phyloP scores from a whole-genome alignment of 2,888 invertebrate genomes.

The Drosophila niveifrons region DNA sequence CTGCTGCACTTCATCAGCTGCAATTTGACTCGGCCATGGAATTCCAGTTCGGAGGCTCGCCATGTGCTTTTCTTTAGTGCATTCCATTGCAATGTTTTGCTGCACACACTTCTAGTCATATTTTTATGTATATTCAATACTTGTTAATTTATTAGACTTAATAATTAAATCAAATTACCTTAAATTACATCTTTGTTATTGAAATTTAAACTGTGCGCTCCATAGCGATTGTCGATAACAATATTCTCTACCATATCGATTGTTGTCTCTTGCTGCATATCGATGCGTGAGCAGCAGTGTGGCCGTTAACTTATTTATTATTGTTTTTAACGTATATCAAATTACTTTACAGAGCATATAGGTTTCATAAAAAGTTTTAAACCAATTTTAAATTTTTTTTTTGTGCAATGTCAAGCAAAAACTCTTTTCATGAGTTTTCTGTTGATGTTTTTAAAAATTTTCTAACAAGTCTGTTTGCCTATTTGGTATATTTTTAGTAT shows the following conservation, averaged over 20 bases:
- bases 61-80: slow-evolving; percentile 49
- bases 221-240: neutral
- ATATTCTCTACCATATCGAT: neutral
- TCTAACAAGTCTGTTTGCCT: neutral
- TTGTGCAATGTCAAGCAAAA: no score
- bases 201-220: slow-evolving; percentile 1
- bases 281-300: neutral
- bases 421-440: no score
- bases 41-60: slow-evolving; percentile 25
- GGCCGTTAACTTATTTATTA: neutral
- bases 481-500: slow-evolving; percentile 19
- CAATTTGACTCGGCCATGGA: slow-evolving; percentile 31
- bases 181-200: neutral
- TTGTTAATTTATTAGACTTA: slow-evolving; percentile 27
- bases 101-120: slow-evolving; percentile 62
- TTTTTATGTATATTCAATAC: slow-evolving; percentile 15
- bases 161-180: slow-evolving; percentile 19
- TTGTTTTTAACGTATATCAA: neutral
- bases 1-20: slow-evolving; percentile 49
- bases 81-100: slow-evolving; percentile 35
- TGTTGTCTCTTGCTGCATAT: neutral
- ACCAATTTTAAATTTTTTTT: no score
- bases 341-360: no score
- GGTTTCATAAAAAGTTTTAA: neutral
- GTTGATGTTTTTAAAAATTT: neutral